Base-by-base conservation (phyloP, 2,113 vertebrate genomes). In the Lichenostomus cassidix region DNA sequence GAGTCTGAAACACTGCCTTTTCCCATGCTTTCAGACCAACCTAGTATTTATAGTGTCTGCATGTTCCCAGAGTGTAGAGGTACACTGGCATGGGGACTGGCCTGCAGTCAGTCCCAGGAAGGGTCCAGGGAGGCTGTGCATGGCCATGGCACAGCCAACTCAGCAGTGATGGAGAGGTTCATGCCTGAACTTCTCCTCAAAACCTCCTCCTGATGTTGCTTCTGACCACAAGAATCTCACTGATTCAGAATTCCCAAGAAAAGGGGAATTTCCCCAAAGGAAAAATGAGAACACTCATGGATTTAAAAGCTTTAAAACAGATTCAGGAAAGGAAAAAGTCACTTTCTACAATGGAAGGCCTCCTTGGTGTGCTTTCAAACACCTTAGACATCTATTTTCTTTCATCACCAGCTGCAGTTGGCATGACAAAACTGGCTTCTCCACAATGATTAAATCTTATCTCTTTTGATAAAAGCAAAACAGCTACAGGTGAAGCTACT, bases 391-490 rank as follows among this genome's bases (percentile, higher is more conserved):
- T 75, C 69, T 83, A 23, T 59, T 81, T 81, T 78, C 42, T 94
- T 90, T 96, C 87, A 90, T 76, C 90, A 83, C 28, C 82, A 91
- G 65, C 67, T 92, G 70, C 50, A 62, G 68, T 83, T 59, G 22
- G 39, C 82, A 56, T 88, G 85, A 55, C 35, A 60, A 82, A 92
- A 93, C 33, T 77, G 63, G 42, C 59, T 90, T 91, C 50, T 88
- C 59, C 29, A 28, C 42, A 80, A 25, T 65, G 50, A 92, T 83
- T 87, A 77, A 85, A 74, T 88, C 67, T 94, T 74, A 31, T 18
- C 42, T 77, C 28, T 55, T 94, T 88, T 90, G 77, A 90, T 86
- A 83, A 59, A 95, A 91, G 15, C 79, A 78, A 74, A 83, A 20
- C 35, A 79, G 19, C 50, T 83, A 19, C 47, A 95, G 82, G 52